Conservation (phyloP, 2,113 vertebrate species). For the Cryptotis parvus region DNA sequence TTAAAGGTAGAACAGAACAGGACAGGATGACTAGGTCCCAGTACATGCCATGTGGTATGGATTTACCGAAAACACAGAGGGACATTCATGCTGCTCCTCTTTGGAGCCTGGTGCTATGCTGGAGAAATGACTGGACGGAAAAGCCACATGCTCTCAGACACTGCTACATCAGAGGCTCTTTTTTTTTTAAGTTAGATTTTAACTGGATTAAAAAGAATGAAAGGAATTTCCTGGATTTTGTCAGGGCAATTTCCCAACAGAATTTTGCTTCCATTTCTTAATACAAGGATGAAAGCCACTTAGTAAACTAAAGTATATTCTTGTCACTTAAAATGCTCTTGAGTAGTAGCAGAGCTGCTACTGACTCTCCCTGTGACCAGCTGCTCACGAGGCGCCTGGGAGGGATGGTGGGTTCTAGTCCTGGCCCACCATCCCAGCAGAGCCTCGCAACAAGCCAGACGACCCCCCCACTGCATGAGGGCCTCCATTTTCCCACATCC, state of each 20-base stretch:
- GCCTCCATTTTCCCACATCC: too few relatives aligned
- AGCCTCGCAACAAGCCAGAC: too few relatives aligned
- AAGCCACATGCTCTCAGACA: conserved; percentile 46
- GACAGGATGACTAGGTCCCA: not conserved
- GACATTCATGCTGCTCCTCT: conserved; percentile 24
- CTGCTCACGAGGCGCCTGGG: too few relatives aligned
- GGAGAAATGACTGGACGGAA: conserved; percentile 20
- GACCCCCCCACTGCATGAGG: too few relatives aligned
- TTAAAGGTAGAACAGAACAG: not conserved
- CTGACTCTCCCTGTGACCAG: too few relatives aligned
- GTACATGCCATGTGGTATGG: not conserved
- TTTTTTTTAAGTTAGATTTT: conserved; percentile 59
- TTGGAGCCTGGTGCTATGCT: not conserved
- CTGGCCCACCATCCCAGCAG: too few relatives aligned
- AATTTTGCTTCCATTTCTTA: conserved; percentile 59
- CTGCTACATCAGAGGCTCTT: conserved; percentile 47
- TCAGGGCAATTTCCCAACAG: conserved; percentile 66
- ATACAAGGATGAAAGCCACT: conserved; percentile 57
- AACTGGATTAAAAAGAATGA: conserved; percentile 75
- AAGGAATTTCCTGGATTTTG: conserved; percentile 80
- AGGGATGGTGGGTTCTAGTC: too few relatives aligned
- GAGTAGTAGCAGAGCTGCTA: too few relatives aligned
- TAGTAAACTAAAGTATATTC: conserved; percentile 62
- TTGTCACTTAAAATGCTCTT: conserved; percentile 66
- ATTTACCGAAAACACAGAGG: conserved; percentile 59